Percentiles rank a stretch among this genome's conserved stretches.
Conservation (phyloP, 2,113 vertebrate species). For the Martes martes region DNA sequence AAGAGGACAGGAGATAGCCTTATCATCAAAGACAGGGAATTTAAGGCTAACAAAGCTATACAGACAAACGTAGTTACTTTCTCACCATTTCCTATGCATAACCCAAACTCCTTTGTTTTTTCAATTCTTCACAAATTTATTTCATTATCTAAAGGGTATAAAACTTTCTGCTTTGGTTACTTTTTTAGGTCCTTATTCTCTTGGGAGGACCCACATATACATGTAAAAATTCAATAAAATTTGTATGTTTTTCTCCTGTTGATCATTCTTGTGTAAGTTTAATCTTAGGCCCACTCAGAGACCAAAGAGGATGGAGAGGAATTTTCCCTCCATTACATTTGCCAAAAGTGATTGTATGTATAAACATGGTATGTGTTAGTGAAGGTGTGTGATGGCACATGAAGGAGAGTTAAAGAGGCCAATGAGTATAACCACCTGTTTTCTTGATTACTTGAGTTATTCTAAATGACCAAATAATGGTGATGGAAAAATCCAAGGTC, state of each 20-base stretch:
- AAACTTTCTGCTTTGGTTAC: not conserved
- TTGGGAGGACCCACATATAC: not conserved
- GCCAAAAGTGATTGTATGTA: not conserved
- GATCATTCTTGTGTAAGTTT: not conserved
- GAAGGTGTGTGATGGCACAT: not conserved
- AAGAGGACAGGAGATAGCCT: not conserved
- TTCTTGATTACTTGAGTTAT: conserved; percentile 1
- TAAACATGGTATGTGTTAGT: not conserved
- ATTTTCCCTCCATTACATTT: not conserved
- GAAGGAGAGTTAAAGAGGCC: not conserved
- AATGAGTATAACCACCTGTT: not conserved
- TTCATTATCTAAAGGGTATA: not conserved
- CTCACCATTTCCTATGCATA: not conserved
- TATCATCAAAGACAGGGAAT: not conserved
- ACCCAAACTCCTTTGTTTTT: not conserved
- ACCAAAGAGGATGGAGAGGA: not conserved
- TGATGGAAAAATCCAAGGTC: not conserved
- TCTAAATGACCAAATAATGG: not conserved
- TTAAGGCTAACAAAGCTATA: not conserved
- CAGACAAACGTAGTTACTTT: not conserved
- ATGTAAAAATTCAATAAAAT: not conserved
- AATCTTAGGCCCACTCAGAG: not conserved
- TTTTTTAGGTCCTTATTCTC: not conserved
- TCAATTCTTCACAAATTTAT: not conserved
- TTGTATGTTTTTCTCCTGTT: not conserved